A percentile compares a stretch with the other conserved stretches of the same genome.
These are phyloP conservation scores for Protonibea diacanthus DNA, from an alignment of 2,797 vertebrate genomes.

Conservation along the genomic window DNA sequence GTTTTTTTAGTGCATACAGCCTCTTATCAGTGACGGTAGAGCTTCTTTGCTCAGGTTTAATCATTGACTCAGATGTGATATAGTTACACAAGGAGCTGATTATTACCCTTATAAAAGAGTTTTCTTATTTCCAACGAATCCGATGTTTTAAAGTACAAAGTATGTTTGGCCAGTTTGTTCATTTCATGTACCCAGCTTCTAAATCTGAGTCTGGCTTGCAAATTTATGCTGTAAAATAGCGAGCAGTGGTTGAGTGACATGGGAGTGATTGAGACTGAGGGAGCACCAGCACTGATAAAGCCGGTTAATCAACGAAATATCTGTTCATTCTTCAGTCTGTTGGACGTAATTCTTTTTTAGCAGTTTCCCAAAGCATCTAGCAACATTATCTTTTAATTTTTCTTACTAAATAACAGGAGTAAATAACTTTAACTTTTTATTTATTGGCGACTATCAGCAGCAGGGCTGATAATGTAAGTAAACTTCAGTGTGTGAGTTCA, in stretches of 20 bases:
- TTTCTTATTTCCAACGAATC: too few relatives aligned
- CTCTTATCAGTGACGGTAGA: conserved; percentile 46
- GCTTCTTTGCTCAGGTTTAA: conserved; percentile 50
- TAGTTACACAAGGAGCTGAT: conserved; percentile 10
- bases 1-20: conserved; percentile 57
- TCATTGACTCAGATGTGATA: conserved; percentile 24
- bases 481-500: neutral
- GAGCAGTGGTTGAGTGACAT: too few relatives aligned
- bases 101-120: conserved; percentile 6
- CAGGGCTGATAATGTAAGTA: neutral
- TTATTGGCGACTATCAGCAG: neutral
- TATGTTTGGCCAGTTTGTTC: too few relatives aligned
- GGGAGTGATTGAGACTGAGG: too few relatives aligned
- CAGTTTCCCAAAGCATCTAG: neutral
- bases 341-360: too few relatives aligned
- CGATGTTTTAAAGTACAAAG: too few relatives aligned
- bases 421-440: neutral
- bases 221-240: too few relatives aligned
- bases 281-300: too few relatives aligned
- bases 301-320: too few relatives aligned
- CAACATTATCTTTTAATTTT: neutral
- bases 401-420: neutral
- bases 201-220: too few relatives aligned
- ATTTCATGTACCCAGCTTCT: too few relatives aligned
- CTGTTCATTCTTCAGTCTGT: too few relatives aligned